These are phyloP conservation scores for Channa striata DNA, from an alignment of 2,797 vertebrate species.

Conservation along the genomic window DNA sequence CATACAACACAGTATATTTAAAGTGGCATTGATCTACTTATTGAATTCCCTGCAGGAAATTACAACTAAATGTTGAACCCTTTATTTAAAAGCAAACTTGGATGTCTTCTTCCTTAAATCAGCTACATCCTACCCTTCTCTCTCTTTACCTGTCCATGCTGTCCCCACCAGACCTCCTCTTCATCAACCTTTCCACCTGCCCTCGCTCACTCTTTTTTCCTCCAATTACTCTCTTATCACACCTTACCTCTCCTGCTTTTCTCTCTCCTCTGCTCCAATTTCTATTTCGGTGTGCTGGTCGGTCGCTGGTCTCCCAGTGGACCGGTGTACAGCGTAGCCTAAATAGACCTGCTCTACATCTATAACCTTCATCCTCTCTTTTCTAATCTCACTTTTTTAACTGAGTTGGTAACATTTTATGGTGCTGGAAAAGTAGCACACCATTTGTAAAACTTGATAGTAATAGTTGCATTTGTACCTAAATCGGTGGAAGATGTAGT, in stretches of 20 bases:
- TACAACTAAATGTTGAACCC: neutral
- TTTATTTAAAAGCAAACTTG: neutral
- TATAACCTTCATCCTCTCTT: slow-evolving; percentile 79
- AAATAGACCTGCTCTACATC: slow-evolving; percentile 83
- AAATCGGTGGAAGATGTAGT: neutral
- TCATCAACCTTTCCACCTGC: slow-evolving; percentile 49
- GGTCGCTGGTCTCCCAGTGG: slow-evolving; percentile 75
- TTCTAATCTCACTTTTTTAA: slow-evolving; percentile 59
- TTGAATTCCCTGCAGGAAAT: too few relatives aligned
- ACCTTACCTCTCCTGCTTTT: slow-evolving; percentile 51
- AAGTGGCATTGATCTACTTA: too few relatives aligned
- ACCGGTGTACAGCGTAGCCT: slow-evolving; percentile 75
- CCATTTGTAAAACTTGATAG: neutral
- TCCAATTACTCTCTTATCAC: slow-evolving; percentile 40
- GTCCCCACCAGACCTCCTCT: slow-evolving; percentile 30
- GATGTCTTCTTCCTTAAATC: neutral
- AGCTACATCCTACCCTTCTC: neutral
- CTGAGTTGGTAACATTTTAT: slow-evolving; percentile 45
- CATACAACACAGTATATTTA: too few relatives aligned
- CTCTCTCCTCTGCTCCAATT: slow-evolving; percentile 79
- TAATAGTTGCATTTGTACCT: slow-evolving; percentile 2
- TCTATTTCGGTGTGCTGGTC: slow-evolving; percentile 84
- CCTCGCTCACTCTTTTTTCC: slow-evolving; percentile 28
- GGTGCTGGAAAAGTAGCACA: slow-evolving; percentile 56
- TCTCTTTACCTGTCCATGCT: neutral